These are phyloP conservation scores for Cephus pulcher DNA, from an alignment of 2,888 invertebrate genomes.

Conservation along the genomic window DNA sequence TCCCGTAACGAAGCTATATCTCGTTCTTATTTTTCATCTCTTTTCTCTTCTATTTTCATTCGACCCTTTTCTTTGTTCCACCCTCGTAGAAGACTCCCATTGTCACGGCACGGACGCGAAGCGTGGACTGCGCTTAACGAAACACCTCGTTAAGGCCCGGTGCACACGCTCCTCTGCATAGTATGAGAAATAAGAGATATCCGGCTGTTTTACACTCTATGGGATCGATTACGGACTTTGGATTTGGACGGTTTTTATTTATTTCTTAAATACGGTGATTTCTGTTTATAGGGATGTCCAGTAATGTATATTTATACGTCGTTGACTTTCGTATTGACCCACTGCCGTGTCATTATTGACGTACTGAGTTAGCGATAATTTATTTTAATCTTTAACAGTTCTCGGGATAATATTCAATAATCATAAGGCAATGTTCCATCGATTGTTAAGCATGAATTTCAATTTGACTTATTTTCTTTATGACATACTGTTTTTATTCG, in stretches of 20 bases:
- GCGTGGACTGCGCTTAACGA: neutral
- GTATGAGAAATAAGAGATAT: neutral
- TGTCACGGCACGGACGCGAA: neutral
- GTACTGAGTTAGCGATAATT: neutral
- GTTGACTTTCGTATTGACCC: neutral
- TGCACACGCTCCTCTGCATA: neutral
- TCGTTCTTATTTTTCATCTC: neutral
- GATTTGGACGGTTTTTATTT: neutral
- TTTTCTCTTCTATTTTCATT: neutral
- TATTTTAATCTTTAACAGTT: neutral
- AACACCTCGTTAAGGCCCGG: neutral
- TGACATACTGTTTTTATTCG: neutral
- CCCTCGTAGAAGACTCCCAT: neutral
- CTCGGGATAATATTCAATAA: neutral
- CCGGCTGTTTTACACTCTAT: neutral
- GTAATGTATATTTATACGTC: neutral
- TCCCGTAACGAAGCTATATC: constrained; percentile 43
- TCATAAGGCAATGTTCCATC: neutral
- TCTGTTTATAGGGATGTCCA: neutral
- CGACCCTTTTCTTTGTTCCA: neutral
- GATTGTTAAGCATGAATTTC: neutral
- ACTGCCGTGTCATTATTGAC: too few relatives aligned
- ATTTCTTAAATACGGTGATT: neutral
- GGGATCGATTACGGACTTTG: neutral
- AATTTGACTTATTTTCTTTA: neutral